Conservation (phyloP, 2,888 invertebrate species). For the Gari tellinella region DNA sequence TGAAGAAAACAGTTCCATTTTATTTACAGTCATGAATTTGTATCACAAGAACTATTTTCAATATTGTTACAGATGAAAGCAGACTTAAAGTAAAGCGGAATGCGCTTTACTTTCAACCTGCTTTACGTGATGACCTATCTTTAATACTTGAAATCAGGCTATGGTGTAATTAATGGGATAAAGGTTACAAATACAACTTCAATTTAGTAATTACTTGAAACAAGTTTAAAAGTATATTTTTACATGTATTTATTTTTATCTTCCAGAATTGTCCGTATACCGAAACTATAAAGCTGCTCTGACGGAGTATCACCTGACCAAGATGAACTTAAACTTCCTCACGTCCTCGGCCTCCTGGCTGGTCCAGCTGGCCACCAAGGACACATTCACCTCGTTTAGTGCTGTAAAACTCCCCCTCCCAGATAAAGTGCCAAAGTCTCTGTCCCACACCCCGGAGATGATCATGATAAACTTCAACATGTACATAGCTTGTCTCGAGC, state of each 20-base stretch:
- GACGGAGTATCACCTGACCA: slow-evolving; percentile 90
- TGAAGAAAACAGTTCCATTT: not conserved
- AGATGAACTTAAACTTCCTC: slow-evolving; percentile 90
- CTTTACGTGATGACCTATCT: too few species aligned
- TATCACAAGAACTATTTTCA: too few species aligned
- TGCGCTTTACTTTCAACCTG: too few species aligned
- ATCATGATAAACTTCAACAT: slow-evolving; percentile 94
- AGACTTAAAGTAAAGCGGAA: too few species aligned
- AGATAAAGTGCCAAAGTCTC: slow-evolving; percentile 69
- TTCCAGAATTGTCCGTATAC: slow-evolving; percentile 80
- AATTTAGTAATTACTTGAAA: too few species aligned
- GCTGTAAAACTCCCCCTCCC: slow-evolving; percentile 81
- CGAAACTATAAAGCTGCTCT: slow-evolving; percentile 87
- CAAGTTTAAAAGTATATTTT: too few species aligned
- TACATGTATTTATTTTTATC: not conserved
- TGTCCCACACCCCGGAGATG: slow-evolving; percentile 93
- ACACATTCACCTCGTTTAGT: slow-evolving; percentile 67
- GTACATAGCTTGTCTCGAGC: slow-evolving; percentile 88
- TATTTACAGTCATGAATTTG: too few species aligned
- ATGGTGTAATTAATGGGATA: too few species aligned
- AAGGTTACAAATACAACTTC: too few species aligned
- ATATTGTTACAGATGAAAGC: too few species aligned
- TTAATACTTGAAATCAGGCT: too few species aligned
- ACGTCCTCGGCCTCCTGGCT: slow-evolving; percentile 94
- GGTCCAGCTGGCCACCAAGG: slow-evolving; percentile 89